A percentile compares a stretch with the other conserved stretches of the same genome.
Conservation (phyloP, 2,113 vertebrate genomes). For the Gopherus flavomarginatus region DNA sequence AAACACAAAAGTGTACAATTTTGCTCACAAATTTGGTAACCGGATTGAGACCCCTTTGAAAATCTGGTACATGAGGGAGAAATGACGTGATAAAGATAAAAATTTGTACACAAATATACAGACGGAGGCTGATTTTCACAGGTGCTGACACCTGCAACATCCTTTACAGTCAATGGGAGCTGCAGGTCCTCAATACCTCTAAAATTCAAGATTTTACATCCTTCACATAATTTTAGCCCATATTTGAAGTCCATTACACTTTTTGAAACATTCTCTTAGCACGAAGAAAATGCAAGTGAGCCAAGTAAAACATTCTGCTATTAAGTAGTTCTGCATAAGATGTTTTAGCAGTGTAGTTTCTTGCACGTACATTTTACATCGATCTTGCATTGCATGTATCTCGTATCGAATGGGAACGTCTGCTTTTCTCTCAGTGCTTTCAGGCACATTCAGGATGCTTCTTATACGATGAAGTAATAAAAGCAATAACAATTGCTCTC, state of each 20-base stretch:
- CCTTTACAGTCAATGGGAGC: neutral
- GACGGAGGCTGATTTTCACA: neutral
- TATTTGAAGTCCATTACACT: neutral
- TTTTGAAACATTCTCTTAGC: neutral
- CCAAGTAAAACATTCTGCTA: neutral
- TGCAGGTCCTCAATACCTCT: neutral
- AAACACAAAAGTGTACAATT: neutral
- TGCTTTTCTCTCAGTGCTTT: constrained; percentile 68
- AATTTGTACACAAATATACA: neutral
- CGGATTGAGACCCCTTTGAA: neutral
- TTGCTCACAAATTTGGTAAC: neutral
- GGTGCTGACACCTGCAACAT: neutral
- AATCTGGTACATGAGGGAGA: neutral
- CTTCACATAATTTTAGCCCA: neutral
- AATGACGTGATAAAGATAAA: neutral
- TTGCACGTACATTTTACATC: constrained; percentile 83
- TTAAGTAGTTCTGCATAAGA: neutral
- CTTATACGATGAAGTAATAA: constrained; percentile 84
- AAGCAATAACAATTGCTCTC: constrained; percentile 84
- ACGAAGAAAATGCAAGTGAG: neutral
- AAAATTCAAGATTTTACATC: neutral
- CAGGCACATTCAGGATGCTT: constrained; percentile 76
- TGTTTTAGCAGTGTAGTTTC: neutral
- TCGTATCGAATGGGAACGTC: constrained; percentile 78
- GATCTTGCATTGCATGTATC: constrained; percentile 86